These are phyloP conservation scores for Chydorus sphaericus DNA, from an alignment of 2,888 invertebrate species.

Conservation along the genomic window DNA sequence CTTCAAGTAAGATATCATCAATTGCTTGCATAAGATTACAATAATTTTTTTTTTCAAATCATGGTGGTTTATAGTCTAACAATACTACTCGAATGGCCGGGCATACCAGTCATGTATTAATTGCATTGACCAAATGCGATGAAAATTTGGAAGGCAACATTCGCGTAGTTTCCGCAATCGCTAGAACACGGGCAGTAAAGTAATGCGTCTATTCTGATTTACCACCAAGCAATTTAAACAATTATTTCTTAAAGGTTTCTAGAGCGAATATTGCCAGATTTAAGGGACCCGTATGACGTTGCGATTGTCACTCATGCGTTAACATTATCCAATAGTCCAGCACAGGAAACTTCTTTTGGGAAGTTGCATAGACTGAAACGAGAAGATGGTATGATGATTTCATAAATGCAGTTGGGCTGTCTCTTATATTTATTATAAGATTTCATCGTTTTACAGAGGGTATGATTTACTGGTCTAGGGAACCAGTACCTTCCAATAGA, in stretches of 20 bases:
- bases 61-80: neutral
- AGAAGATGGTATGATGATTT: slow-evolving; percentile 22
- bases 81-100: slow-evolving; percentile 26
- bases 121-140: slow-evolving; percentile 30
- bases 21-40: no score
- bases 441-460: slow-evolving; percentile 25
- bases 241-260: slow-evolving; percentile 24
- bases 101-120: slow-evolving; percentile 37
- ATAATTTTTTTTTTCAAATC: neutral
- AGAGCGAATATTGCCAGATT: slow-evolving; percentile 25
- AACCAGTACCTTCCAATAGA: slow-evolving; percentile 23
- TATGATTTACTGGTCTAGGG: slow-evolving; percentile 31
- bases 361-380: slow-evolving; percentile 24
- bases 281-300: slow-evolving; percentile 33
- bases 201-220: slow-evolving; percentile 12
- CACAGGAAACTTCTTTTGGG: slow-evolving; percentile 28
- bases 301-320: slow-evolving; percentile 37
- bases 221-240: neutral
- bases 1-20: neutral
- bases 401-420: slow-evolving; percentile 11
- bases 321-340: slow-evolving; percentile 28
- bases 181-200: slow-evolving; percentile 24
- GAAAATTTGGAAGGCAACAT: slow-evolving; percentile 27
- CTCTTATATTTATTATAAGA: neutral
- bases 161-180: slow-evolving; percentile 24